Percentiles rank a stretch among this genome's conserved stretches.
Evolutionary conservation across 2,797 vertebrate genomes (phyloP).

Genomic region (Acanthopagrus latus): DNA sequence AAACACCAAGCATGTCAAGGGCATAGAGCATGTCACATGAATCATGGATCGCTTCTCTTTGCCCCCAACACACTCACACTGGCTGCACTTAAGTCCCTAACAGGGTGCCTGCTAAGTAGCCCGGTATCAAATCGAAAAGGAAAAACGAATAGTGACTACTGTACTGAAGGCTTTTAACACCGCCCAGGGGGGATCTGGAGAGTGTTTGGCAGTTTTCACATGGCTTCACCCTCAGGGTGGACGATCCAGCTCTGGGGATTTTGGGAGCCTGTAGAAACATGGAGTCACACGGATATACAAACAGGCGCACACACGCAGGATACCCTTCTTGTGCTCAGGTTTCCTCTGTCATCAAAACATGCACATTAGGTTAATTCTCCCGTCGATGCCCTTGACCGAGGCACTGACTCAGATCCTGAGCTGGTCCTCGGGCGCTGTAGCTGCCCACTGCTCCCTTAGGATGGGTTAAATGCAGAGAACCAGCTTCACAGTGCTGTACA

Average conservation of each 20-base stretch:
- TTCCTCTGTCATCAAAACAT: too few species aligned
- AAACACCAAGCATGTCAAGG: conserved; percentile 70
- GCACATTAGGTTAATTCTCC: too few species aligned
- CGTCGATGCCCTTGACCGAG: too few species aligned
- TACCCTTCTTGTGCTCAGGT: too few species aligned
- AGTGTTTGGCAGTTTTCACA: conserved; percentile 69
- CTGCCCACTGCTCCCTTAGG: too few species aligned
- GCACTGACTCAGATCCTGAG: too few species aligned
- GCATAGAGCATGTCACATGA: conserved; percentile 62
- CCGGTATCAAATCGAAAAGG: conserved; percentile 63
- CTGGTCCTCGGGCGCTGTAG: too few species aligned
- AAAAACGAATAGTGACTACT: conserved; percentile 58
- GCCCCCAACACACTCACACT: conserved; percentile 8
- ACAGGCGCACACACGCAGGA: neutral
- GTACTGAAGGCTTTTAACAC: conserved; percentile 64
- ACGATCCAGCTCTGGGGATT: conserved; percentile 54
- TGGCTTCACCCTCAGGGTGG: conserved; percentile 40
- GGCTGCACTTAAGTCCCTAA: conserved; percentile 42
- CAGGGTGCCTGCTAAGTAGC: conserved; percentile 48
- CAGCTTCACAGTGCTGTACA: too few species aligned
- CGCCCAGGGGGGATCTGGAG: conserved; percentile 37
- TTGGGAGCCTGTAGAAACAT: conserved; percentile 55
- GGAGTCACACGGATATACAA: conserved; percentile 33
- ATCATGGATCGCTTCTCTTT: conserved; percentile 62
- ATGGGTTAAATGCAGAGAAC: too few species aligned